These are phyloP conservation scores for Narcine bancroftii DNA, from an alignment of 2,113 vertebrate species.

Conservation along the genomic window DNA sequence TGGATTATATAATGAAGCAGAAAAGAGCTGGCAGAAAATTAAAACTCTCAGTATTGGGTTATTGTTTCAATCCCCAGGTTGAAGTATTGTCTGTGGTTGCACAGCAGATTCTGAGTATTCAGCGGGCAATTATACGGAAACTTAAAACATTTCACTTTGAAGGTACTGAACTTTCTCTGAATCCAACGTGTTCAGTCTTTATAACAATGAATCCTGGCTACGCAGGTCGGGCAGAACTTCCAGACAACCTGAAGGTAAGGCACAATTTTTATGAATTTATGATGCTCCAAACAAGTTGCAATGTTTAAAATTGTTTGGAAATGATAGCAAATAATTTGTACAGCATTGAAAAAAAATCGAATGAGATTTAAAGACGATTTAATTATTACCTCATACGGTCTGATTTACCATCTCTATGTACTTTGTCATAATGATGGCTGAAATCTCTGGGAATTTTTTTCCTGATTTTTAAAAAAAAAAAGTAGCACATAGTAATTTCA, in stretches of 20 bases:
- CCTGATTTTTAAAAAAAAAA: too few relatives aligned
- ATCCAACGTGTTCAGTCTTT: constrained; percentile 82
- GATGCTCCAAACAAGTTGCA: neutral
- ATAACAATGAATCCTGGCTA: constrained; percentile 96
- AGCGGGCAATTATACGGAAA: constrained; percentile 73
- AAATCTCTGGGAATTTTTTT: too few relatives aligned
- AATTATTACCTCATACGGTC: neutral
- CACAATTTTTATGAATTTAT: neutral
- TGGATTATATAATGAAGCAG: neutral
- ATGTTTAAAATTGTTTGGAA: neutral
- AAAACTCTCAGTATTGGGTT: neutral
- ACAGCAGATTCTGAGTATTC: constrained; percentile 85
- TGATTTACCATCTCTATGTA: neutral
- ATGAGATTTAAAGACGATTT: neutral
- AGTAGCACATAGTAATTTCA: neutral
- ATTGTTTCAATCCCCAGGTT: constrained; percentile 58
- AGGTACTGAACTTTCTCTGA: constrained; percentile 79
- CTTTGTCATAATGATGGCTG: neutral
- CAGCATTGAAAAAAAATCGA: neutral
- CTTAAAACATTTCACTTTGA: constrained; percentile 78
- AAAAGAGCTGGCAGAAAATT: neutral
- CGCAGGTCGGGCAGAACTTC: constrained; percentile 79
- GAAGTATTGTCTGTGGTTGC: constrained; percentile 90
- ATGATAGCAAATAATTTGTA: neutral
- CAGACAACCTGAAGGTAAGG: constrained; percentile 85